These are phyloP conservation scores for Pandemis corylana DNA, from an alignment of 2,888 invertebrate species.

Conservation along the genomic window DNA sequence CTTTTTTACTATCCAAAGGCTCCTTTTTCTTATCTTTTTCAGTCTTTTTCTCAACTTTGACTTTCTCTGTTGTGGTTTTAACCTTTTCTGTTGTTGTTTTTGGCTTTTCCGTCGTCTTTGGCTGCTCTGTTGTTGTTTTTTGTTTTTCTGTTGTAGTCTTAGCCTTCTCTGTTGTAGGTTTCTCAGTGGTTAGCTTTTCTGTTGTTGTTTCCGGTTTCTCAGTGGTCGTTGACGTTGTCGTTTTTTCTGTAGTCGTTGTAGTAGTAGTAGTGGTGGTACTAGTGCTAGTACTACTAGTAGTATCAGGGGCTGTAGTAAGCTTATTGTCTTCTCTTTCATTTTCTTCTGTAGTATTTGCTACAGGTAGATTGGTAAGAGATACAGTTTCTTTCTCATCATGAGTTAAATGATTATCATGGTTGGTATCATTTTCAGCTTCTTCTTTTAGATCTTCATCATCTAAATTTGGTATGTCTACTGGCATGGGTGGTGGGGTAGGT, in stretches of 20 bases:
- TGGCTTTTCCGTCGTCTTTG: slow-evolving; percentile 46
- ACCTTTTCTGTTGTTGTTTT: slow-evolving; percentile 49
- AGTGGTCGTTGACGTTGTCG: slow-evolving; percentile 49
- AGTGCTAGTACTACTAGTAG: slow-evolving; percentile 52
- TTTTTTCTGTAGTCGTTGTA: slow-evolving; percentile 53
- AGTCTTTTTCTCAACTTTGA: slow-evolving; percentile 55
- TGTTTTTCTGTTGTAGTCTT: slow-evolving; percentile 50
- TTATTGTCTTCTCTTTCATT: slow-evolving; percentile 60
- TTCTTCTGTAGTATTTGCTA: slow-evolving; percentile 58
- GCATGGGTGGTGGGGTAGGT: slow-evolving; percentile 83
- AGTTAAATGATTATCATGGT: slow-evolving; percentile 70
- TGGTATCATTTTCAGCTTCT: slow-evolving; percentile 72
- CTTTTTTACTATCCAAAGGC: slow-evolving; percentile 51
- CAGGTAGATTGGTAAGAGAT: slow-evolving; percentile 53
- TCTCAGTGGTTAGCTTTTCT: slow-evolving; percentile 48
- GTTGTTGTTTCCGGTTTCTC: slow-evolving; percentile 51
- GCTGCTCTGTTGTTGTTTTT: slow-evolving; percentile 50
- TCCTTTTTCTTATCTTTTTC: slow-evolving; percentile 73
- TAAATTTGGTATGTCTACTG: slow-evolving; percentile 65
- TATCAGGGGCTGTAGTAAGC: slow-evolving; percentile 56
- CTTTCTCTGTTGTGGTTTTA: slow-evolving; percentile 53
- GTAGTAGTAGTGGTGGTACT: slow-evolving; percentile 59
- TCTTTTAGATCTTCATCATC: slow-evolving; percentile 66
- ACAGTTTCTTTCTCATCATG: slow-evolving; percentile 59
- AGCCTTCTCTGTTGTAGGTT: slow-evolving; percentile 51